Evolutionary conservation across 2,888 invertebrate species (phyloP).

Genomic region (Unio pictorum): DNA sequence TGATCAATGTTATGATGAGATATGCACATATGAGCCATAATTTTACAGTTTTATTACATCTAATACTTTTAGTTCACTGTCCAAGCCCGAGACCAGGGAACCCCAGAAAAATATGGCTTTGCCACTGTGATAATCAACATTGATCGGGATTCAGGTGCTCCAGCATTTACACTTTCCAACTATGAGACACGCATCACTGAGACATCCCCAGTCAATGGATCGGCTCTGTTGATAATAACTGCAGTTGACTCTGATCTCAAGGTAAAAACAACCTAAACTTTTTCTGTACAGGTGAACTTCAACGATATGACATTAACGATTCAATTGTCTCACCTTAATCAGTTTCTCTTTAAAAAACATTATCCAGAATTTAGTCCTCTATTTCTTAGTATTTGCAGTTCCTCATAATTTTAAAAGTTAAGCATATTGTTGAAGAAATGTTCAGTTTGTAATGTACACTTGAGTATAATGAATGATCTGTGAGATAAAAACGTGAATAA

Average conservation of each 20-base stretch:
- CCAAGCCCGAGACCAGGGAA: slow-evolving; percentile 44
- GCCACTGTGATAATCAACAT: slow-evolving; percentile 29
- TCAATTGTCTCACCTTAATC: neutral
- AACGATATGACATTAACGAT: neutral
- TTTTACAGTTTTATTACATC: neutral
- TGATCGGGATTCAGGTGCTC: slow-evolving; percentile 25
- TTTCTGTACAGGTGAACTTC: no score
- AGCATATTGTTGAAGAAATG: slow-evolving; percentile 1
- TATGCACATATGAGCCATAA: no score
- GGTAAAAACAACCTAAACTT: neutral
- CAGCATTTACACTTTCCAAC: slow-evolving; percentile 14
- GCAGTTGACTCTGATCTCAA: slow-evolving; percentile 8
- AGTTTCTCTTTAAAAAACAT: no score
- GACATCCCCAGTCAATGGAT: slow-evolving; percentile 35
- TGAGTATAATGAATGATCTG: neutral
- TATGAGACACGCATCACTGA: slow-evolving; percentile 39
- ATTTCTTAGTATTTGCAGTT: no score
- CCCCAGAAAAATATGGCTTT: slow-evolving; percentile 22
- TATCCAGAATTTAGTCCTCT: no score
- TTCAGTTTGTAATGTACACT: neutral
- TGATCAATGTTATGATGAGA: neutral
- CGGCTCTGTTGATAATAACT: neutral
- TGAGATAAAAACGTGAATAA: no score
- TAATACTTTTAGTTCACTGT: slow-evolving; percentile 49
- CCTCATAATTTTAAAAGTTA: no score